A percentile compares a stretch with the other conserved stretches of the same genome.
phyloP scores from a whole-genome alignment of 1,140 invertebrate species.

The Odontomachus brunneus region DNA sequence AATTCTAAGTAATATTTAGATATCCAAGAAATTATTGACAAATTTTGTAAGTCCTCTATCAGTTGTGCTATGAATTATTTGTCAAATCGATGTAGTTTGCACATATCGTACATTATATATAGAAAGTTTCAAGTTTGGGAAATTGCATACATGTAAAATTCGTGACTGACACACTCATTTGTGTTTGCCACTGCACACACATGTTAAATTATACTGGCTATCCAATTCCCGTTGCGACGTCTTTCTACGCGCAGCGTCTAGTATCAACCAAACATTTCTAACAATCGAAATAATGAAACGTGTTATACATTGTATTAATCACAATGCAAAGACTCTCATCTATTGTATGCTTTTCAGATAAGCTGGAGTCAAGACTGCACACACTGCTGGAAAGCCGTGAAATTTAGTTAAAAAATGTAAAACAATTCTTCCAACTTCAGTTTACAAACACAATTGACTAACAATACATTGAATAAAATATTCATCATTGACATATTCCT shows the following conservation, averaged over 20 bases:
- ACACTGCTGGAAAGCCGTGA: constrained; percentile 73
- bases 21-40: constrained; percentile 80
- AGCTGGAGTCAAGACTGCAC: constrained; percentile 81
- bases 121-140: not conserved
- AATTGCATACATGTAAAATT: constrained; percentile 77
- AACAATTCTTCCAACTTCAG: constrained; percentile 75
- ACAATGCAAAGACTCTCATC: not conserved
- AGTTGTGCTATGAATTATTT: constrained; percentile 34
- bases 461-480: constrained; percentile 36
- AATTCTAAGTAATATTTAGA: constrained; percentile 89
- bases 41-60: constrained; percentile 81
- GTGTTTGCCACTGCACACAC: constrained; percentile 72
- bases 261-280: constrained; percentile 69
- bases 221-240: constrained; percentile 75
- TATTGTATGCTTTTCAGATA: constrained; percentile 71
- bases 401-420: constrained; percentile 75
- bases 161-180: constrained; percentile 61
- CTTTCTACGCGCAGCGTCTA: constrained; percentile 67
- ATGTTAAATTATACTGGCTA: constrained; percentile 77
- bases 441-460: constrained; percentile 65
- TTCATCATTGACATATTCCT: constrained; percentile 22
- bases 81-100: constrained; percentile 8
- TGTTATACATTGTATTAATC: not conserved
- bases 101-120: not conserved
- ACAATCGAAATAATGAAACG: not conserved